phyloP scores from a whole-genome alignment of 2,113 vertebrate genomes.

The Pristiophorus japonicus region DNA sequence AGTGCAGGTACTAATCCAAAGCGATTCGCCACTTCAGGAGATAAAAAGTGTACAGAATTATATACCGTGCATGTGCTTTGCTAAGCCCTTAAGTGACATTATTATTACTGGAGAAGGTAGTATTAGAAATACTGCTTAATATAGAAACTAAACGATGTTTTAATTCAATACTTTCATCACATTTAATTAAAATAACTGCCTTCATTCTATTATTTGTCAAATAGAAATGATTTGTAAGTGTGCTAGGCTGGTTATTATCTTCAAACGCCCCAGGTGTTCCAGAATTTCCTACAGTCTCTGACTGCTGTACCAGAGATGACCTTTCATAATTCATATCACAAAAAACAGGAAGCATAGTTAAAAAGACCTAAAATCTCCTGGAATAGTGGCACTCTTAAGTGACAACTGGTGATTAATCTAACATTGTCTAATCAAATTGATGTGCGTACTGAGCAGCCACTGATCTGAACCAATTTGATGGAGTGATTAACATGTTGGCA shows the following conservation, averaged over 20 bases:
- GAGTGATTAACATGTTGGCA: background rate
- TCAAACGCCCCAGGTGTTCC: background rate
- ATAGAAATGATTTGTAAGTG: background rate
- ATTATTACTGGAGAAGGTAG: background rate
- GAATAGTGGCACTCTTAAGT: background rate
- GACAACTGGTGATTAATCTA: background rate
- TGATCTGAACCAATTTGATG: background rate
- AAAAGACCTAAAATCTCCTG: background rate
- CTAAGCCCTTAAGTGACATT: background rate
- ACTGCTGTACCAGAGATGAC: background rate
- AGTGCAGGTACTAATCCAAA: background rate
- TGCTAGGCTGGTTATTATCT: background rate
- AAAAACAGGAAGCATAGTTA: background rate
- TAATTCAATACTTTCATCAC: background rate
- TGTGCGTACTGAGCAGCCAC: background rate
- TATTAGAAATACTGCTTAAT: background rate
- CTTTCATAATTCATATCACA: background rate
- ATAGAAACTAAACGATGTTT: background rate
- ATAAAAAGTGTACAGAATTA: background rate
- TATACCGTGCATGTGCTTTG: background rate
- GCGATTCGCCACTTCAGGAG: background rate
- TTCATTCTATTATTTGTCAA: conserved; percentile 25
- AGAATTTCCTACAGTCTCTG: background rate
- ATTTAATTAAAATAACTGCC: conserved; percentile 22
- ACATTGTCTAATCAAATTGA: conserved; percentile 10